These are phyloP conservation scores for Chiroxiphia lanceolata DNA, from an alignment of 2,797 vertebrate species.

Conservation along the genomic window DNA sequence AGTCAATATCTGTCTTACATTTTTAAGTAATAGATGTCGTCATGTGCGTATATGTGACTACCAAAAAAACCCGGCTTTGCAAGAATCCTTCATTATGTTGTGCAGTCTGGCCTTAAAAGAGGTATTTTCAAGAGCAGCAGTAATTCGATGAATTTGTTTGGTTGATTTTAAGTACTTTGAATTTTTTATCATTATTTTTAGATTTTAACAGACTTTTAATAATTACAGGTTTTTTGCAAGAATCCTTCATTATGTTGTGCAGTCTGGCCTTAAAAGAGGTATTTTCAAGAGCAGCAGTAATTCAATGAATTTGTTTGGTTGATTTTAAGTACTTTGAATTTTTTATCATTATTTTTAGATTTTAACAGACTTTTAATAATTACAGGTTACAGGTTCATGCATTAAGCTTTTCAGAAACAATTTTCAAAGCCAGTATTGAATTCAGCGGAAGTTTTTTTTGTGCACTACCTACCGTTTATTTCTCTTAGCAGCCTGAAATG, in stretches of 20 bases:
- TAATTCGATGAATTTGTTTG: background rate
- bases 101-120: background rate
- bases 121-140: background rate
- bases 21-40: background rate
- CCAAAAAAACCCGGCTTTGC: background rate
- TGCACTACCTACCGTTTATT: background rate
- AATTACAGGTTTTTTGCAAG: background rate
- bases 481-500: background rate
- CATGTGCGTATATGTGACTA: background rate
- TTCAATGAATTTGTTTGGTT: background rate
- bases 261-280: background rate
- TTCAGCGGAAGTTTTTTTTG: background rate
- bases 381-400: background rate
- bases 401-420: background rate
- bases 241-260: background rate
- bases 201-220: background rate
- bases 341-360: background rate
- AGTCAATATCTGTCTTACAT: background rate
- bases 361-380: background rate
- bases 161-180: background rate
- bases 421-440: background rate
- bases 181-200: background rate
- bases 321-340: background rate
- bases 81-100: background rate
- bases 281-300: background rate